Base-by-base conservation (phyloP, 2,888 invertebrate species). In the Agriopis leucophaearia region DNA sequence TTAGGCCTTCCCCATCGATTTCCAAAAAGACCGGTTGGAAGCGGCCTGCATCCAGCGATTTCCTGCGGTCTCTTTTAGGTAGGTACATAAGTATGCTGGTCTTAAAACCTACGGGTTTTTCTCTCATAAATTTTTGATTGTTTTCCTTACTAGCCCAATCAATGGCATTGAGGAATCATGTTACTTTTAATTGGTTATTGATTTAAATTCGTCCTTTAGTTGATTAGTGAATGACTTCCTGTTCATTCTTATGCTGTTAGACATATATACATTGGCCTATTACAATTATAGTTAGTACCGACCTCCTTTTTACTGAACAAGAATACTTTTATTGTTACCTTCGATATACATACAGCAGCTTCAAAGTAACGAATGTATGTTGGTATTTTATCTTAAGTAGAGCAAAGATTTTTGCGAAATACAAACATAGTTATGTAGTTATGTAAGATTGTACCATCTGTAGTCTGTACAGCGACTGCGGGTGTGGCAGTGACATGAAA, bases 191-290 rank as follows among this genome's bases (percentile, higher is more conserved):
- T 69, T 66, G 54, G 47, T 52, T 55, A 60, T 66, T 71, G 66
- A 73, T 73, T 74, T 70, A 40, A 73, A 73, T 66, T 66, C 67
- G 72, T 70, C 71, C 73, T 74, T 65, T 66, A 68, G 55, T 52
- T 44, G 54, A 67, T 67, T 55, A 63, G 63, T 63, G 52, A 70
- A 61, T 68, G 45, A 73, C 73, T 76, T 74, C 76, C 76, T 73
- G 71, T 13, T 61, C 57, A 51, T 51, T 52, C 47, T 47, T 36
- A 42, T 16, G 10, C 27, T 59, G 42, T 47, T 59, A 50, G n/a
- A 51, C n/a, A n/a, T 6, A 35, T 5, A 16, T 16, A 47, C 16
- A 9, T 47, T 10, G 8, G n/a, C 9, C 16, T 16, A 38, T 27
- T 27, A 27, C 27, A 5, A 5, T 27, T 27, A 27, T 47, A 47